These are phyloP conservation scores for Tilapia sparmanii DNA, from an alignment of 2,113 vertebrate species.

Conservation along the genomic window DNA sequence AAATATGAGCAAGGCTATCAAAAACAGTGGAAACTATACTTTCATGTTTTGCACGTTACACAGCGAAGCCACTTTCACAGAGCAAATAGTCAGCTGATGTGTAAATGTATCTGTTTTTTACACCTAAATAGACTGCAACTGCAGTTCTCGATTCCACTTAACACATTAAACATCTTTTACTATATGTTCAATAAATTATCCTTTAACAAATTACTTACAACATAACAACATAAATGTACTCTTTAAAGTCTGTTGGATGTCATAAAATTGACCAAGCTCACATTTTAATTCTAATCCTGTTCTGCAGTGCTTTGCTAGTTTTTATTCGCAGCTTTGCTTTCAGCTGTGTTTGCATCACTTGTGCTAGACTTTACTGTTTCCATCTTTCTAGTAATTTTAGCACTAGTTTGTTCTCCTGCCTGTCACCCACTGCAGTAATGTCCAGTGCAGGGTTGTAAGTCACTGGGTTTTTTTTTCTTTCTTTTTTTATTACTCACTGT, in stretches of 20 bases:
- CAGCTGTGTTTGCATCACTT: not conserved
- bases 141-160: not conserved
- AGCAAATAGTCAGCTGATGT: not conserved
- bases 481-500: not conserved
- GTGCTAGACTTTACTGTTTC: not conserved
- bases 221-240: not conserved
- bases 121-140: not conserved
- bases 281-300: not conserved
- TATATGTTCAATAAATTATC: not conserved
- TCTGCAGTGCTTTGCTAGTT: not conserved
- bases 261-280: not conserved
- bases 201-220: not conserved
- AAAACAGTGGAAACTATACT: not conserved
- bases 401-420: not conserved
- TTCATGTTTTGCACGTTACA: not conserved
- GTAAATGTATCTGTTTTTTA: not conserved
- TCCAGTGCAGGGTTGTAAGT: not conserved
- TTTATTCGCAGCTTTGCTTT: not conserved
- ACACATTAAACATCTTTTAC: not conserved
- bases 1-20: not conserved
- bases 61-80: not conserved
- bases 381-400: not conserved
- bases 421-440: not conserved
- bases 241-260: not conserved
- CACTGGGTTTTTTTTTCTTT: not conserved